phyloP scores from a whole-genome alignment of 2,113 vertebrate species.

The Entelurus aequoreus region DNA sequence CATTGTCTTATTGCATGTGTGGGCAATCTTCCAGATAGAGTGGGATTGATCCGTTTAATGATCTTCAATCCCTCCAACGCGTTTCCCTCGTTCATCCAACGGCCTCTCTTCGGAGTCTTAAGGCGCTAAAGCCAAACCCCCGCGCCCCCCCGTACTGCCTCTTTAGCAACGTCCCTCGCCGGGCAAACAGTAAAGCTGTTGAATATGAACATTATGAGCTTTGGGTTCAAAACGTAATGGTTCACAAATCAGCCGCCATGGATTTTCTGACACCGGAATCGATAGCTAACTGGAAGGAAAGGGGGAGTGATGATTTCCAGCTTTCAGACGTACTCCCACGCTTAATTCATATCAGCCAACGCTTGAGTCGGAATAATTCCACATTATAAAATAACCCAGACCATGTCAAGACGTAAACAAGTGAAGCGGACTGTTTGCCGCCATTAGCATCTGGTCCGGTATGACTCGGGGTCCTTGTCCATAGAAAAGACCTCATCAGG shows the following conservation, averaged over 20 bases:
- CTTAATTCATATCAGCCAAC: constrained; percentile 74
- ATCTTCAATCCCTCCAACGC: constrained; percentile 55
- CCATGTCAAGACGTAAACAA: too few species aligned
- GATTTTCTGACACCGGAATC: constrained; percentile 79
- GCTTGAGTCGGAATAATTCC: constrained; percentile 43
- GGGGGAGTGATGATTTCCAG: constrained; percentile 73
- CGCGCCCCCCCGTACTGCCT: constrained; percentile 37
- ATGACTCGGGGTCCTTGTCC: constrained; percentile 21
- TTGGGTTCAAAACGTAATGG: constrained; percentile 81
- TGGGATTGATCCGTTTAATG: constrained; percentile 64
- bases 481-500: constrained; percentile 34
- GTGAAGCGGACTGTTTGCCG: not conserved
- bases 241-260: constrained; percentile 85
- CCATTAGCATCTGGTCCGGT: constrained; percentile 16
- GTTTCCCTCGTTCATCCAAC: constrained; percentile 50
- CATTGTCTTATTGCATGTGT: constrained; percentile 62
- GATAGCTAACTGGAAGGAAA: constrained; percentile 73
- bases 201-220: constrained; percentile 80
- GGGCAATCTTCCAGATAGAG: constrained; percentile 64
- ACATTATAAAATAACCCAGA: not conserved
- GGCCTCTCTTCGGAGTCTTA: constrained; percentile 41
- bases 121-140: constrained; percentile 38
- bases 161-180: constrained; percentile 49
- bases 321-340: constrained; percentile 74
- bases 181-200: constrained; percentile 63